Base-by-base conservation (phyloP, 2,797 vertebrate species). In the Macropus fuliginosus region DNA sequence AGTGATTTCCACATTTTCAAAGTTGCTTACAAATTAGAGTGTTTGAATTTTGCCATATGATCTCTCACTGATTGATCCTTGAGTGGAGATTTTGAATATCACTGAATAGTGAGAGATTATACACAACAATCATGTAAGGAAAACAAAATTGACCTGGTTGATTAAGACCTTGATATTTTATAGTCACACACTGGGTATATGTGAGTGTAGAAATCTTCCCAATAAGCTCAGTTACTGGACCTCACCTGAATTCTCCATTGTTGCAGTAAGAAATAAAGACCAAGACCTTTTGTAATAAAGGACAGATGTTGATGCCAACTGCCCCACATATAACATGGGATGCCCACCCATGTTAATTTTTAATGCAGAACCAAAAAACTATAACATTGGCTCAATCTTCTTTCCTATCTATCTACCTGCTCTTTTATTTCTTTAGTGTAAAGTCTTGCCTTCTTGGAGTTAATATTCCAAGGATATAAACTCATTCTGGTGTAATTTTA, bases 1-100 rank as follows among this genome's bases (percentile, higher is more conserved):
- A 12, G 40, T 56, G 29, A 93, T 54, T 90, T 54, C 54, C 24
- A 95, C 13, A 66, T 94, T 96, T 96, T 97, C 92, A 92, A 96
- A 92, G 40, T 93, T 50, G 55, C 18, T 55, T 97, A 54, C 34
- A 93, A 81, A 31, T 96, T 59, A 66, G 28, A 93, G 62, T 94
- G 57, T 91, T 97, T 93, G 94, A 92, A 46, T 95, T 56, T 96
- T 40, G n/a, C 55, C 16, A 0, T 55, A 14, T 92, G 56, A 52
- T 93, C 54, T 95, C n/a, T 56, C 29, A 57, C 0, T 50, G 24
- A 96, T 56, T 89, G 93, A 92, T 93, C 29, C 21, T 89, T 59
- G 40, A 91, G 18, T 31, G n/a, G 91, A 91, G 14, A 50, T 93
- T 89, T 97, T 91, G 54, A 96, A 66, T 89, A 54, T 55, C 92